These are phyloP conservation scores for Nasonia longicornis DNA, from an alignment of 1,140 invertebrate genomes.

Conservation along the genomic window DNA sequence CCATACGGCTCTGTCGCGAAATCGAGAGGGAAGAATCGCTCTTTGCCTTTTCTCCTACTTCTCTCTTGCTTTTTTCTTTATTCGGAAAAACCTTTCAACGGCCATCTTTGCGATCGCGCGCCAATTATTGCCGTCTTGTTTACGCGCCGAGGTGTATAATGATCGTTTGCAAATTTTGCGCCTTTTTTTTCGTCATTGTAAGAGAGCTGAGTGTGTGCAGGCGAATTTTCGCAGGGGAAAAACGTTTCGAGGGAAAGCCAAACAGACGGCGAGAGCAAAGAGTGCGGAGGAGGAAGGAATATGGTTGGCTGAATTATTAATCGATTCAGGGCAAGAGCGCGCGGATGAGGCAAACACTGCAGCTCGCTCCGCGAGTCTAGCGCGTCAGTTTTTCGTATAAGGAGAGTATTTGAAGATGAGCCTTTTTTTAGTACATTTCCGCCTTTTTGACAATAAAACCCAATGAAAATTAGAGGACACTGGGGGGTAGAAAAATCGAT, in stretches of 20 bases:
- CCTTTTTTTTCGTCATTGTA: neutral
- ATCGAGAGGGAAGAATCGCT: neutral
- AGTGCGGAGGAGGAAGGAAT: slow-evolving; percentile 33
- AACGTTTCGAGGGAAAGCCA: neutral
- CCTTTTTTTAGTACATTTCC: neutral
- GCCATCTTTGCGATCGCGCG: neutral
- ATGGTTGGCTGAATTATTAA: slow-evolving; percentile 55
- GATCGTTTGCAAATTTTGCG: neutral
- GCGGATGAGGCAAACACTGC: neutral
- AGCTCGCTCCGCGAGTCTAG: neutral
- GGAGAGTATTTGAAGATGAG: neutral
- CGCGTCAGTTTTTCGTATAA: neutral
- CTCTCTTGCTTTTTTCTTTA: neutral
- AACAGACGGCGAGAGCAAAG: slow-evolving; percentile 22
- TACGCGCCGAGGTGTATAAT: neutral
- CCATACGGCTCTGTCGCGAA: neutral
- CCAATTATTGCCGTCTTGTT: slow-evolving; percentile 3
- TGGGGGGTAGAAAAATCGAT: no score
- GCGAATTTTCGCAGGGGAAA: neutral
- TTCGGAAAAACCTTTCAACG: neutral
- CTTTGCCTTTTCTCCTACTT: neutral
- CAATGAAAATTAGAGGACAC: no score
- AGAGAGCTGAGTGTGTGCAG: neutral
- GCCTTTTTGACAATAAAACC: no score
- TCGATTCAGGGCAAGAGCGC: slow-evolving; percentile 46